Percentiles rank a stretch among this genome's conserved stretches.
Conservation (phyloP, 1,140 invertebrate species). For the Helicorthomorpha holstii region DNA sequence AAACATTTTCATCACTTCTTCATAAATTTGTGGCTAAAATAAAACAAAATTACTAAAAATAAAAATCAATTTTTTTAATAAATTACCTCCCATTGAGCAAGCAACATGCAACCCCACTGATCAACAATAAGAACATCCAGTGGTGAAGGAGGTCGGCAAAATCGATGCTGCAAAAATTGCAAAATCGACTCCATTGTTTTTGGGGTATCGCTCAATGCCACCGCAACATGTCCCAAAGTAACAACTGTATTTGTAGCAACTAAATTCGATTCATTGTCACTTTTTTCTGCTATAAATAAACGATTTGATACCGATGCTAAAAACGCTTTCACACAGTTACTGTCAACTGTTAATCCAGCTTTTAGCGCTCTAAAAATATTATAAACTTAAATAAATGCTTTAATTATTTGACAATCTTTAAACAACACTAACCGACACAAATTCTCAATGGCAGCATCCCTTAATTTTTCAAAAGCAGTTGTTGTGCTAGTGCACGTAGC, state of each 20-base stretch:
- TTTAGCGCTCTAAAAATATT: slow-evolving; percentile 45
- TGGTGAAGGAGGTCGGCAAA: slow-evolving; percentile 67
- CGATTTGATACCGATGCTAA: slow-evolving; percentile 87
- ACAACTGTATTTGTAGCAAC: slow-evolving; percentile 94
- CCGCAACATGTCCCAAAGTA: slow-evolving; percentile 91
- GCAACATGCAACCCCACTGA: slow-evolving; percentile 92
- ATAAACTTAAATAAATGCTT: not conserved
- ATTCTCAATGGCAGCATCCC: slow-evolving; percentile 91
- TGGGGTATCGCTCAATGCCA: slow-evolving; percentile 73
- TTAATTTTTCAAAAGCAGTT: slow-evolving; percentile 59
- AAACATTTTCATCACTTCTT: slow-evolving; percentile 96
- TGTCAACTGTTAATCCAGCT: slow-evolving; percentile 68
- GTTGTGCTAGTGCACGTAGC: slow-evolving; percentile 27
- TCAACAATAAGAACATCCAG: slow-evolving; percentile 90
- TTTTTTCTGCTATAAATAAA: slow-evolving; percentile 47
- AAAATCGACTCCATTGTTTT: slow-evolving; percentile 87
- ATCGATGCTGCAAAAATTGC: slow-evolving; percentile 91
- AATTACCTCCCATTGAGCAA: slow-evolving; percentile 59
- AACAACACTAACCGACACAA: slow-evolving; percentile 46
- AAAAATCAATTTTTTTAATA: not conserved
- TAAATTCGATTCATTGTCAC: slow-evolving; percentile 55
- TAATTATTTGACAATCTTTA: slow-evolving; percentile 1
- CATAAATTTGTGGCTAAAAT: slow-evolving; percentile 51
- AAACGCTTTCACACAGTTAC: slow-evolving; percentile 80
- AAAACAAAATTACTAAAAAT: not conserved